phyloP scores from a whole-genome alignment of 1,140 invertebrate species.

The Orussus abietinus region DNA sequence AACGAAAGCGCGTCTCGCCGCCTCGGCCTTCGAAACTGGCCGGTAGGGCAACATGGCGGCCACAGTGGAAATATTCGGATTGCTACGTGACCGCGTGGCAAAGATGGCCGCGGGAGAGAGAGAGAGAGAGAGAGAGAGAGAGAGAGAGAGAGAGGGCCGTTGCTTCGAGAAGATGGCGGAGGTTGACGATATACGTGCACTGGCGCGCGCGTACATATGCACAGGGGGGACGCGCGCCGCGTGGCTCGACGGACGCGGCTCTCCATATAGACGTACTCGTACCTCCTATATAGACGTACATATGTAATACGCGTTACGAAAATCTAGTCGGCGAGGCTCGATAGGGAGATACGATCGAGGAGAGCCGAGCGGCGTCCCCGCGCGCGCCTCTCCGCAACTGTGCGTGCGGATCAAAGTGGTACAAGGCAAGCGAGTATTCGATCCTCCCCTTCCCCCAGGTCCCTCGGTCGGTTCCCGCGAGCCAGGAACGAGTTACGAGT shows the following conservation, averaged over 20 bases:
- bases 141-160: too few relatives aligned
- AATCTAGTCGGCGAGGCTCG: background rate
- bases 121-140: too few relatives aligned
- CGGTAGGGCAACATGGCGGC: background rate
- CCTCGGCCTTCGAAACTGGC: too few relatives aligned
- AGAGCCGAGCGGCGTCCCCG: too few relatives aligned
- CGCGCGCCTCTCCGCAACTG: conserved; percentile 16
- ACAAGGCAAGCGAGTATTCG: conserved; percentile 21
- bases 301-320: conserved; percentile 4
- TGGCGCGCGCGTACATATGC: background rate
- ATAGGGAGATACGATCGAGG: background rate
- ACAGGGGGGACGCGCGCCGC: too few relatives aligned
- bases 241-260: too few relatives aligned
- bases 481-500: background rate
- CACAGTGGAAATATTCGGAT: conserved; percentile 6
- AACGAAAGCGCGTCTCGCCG: too few relatives aligned
- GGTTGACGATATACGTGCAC: conserved; percentile 1
- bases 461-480: too few relatives aligned
- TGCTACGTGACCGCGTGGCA: conserved; percentile 18
- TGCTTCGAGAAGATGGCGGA: conserved; percentile 18
- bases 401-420: conserved; percentile 17
- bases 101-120: conserved; percentile 19
- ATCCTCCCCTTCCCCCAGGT: conserved; percentile 24
- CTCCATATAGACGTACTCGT: background rate
- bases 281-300: conserved; percentile 5